phyloP scores from a whole-genome alignment of 2,113 vertebrate genomes.

The Sceloporus tristichus region DNA sequence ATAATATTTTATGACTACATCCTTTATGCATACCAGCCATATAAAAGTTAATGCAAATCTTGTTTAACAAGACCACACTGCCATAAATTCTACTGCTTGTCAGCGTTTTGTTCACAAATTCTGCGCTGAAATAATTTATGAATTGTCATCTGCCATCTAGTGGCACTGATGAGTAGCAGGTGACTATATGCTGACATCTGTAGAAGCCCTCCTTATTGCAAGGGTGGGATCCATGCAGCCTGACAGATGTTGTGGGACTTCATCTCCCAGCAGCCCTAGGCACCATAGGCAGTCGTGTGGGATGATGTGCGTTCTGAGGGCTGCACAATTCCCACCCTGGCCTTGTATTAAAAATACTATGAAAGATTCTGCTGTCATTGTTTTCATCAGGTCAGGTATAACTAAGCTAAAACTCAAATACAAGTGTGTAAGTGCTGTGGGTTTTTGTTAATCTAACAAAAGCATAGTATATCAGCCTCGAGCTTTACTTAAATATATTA shows the following conservation, averaged over 20 bases:
- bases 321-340: background rate
- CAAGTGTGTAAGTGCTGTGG: background rate
- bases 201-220: background rate
- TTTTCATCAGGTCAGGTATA: background rate
- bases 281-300: too few relatives aligned
- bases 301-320: background rate
- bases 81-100: background rate
- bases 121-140: background rate
- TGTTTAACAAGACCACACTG: background rate
- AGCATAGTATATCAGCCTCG: background rate
- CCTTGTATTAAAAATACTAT: background rate
- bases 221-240: too few relatives aligned
- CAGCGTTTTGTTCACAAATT: background rate
- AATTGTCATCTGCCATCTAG: slow-evolving; percentile 65
- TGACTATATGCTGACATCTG: background rate
- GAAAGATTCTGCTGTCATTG: background rate
- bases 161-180: slow-evolving; percentile 8
- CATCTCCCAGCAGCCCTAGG: too few relatives aligned
- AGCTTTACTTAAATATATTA: background rate
- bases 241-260: too few relatives aligned
- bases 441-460: background rate
- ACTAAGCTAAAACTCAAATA: background rate
- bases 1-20: background rate
- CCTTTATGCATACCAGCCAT: background rate
- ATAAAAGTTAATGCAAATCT: slow-evolving; percentile 26